Base-by-base conservation (phyloP, 2,113 vertebrate genomes). In the Pyrgilauda ruficollis region DNA sequence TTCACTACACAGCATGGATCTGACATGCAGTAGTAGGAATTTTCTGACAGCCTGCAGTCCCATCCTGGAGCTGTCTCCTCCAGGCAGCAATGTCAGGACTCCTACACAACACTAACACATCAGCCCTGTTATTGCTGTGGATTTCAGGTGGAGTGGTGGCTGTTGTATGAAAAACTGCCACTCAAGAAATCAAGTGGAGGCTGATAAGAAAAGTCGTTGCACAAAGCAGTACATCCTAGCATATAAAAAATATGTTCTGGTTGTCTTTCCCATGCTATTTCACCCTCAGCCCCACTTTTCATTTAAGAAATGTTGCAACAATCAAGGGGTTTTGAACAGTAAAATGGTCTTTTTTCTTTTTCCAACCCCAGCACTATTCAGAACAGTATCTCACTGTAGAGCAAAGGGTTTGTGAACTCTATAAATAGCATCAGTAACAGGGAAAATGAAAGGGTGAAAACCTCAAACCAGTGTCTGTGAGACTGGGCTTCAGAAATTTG, bases 1-100 rank as follows among this genome's bases (percentile, higher is more conserved):
- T 50, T 90, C 59, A 12, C 63, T 56, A 7, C 41, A n/a, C 1
- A 2, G 27, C 33, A 39, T 23, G 33, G 9, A 13, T 24, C 18
- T 62, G 46, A 61, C 15, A 11, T 11, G 39, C 37, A 77, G 28
- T 2, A 52, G 35, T 30, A 62, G 58, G 47, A 85, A 23, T 84
- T 67, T 70, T 75, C 64, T 85, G 69, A 22, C 28, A 67, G 69
- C 26, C 55, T 23, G 28, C 31, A 74, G 18, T n/a, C 41, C 1
- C 0, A 31, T 58, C 56, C 46, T 66, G 37, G n/a, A 22, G 43
- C 69, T 90, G 15, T 35, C n/a, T 88, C 39, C 52, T 86, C 43
- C 0, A 0, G 31, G 18, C 24, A 67, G 50, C 2, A 4, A 28
- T 31, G n/a, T 72, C 15, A 27, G 52, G 16, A 37, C 56, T 47